A percentile compares a stretch with the other conserved stretches of the same genome.
Conservation (phyloP, 2,113 vertebrate species). For the Ictalurus punctatus region DNA sequence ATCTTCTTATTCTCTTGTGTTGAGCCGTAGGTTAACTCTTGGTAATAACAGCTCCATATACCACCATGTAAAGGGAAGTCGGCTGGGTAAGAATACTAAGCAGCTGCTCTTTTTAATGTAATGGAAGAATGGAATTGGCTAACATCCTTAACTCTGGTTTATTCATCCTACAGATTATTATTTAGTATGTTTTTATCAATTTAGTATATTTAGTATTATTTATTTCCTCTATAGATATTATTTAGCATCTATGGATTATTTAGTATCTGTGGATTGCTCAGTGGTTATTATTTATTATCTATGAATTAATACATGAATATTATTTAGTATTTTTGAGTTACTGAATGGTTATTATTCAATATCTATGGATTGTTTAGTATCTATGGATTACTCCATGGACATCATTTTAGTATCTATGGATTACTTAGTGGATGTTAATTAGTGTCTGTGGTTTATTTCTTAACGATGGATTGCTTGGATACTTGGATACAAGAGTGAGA, state of each 20-base stretch:
- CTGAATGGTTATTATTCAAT: too few species aligned
- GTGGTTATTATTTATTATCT: not conserved
- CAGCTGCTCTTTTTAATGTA: not conserved
- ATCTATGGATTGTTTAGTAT: not conserved
- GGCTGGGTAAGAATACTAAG: not conserved
- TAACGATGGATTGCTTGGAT: not conserved
- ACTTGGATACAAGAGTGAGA: not conserved
- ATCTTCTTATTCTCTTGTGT: not conserved
- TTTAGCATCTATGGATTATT: not conserved
- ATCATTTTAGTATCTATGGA: not conserved
- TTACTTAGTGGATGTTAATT: not conserved
- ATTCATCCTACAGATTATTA: not conserved
- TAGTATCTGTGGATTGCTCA: not conserved
- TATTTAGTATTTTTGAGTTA: not conserved
- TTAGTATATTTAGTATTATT: not conserved
- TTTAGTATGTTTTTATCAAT: not conserved
- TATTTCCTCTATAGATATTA: not conserved
- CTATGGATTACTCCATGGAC: not conserved
- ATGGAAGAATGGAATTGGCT: not conserved
- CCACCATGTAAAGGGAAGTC: not conserved
- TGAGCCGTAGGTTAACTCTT: not conserved
- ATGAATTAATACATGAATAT: not conserved
- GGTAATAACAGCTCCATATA: not conserved
- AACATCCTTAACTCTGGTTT: not conserved
- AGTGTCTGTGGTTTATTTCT: not conserved